Evolutionary conservation across 2,888 invertebrate species (phyloP), one percentile per base, ranked within the genome.

Genomic region (Apodemia duryi): DNA sequence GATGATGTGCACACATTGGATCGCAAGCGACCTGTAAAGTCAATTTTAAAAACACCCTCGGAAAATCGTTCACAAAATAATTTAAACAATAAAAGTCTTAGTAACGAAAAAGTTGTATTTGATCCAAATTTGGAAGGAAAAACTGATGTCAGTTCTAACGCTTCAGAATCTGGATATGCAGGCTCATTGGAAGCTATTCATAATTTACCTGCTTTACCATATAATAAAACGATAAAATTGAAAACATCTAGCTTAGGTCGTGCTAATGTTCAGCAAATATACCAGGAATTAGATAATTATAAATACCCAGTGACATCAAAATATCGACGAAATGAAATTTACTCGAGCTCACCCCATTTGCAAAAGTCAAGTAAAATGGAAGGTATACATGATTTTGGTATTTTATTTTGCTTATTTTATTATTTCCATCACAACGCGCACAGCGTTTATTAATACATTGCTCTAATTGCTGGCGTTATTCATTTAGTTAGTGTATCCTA

Each of bases 291-390:
- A 32, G 57, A 32, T 35, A 35, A 60, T 35, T 60, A 60, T 60
- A 60, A 60, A 60, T 60, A n/a, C n/a, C 57, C 57, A 35, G 57
- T 60, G 57, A 60, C 57, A 6, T 57, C 57, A 5, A 57, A 35
- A 11, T 51, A 21, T 7, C 32, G 32, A 60, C 57, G 57, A 32
- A 60, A 35, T n/a, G 32, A 13, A 60, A 6, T 60, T 61, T 83
- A 84, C 63, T 85, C 88, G 85, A 88, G 83, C 74, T 83, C 88
- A 13, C 67, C 84, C 62, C 80, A 82, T 32, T 71, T 81, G 63
- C 79, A 81, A 65, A 80, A 72, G 66, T 77, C 80, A 46, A 71
- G 76, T 61, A 69, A 71, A 69, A 72, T 74, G 66, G 72, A 76
- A 75, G 81, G 79, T 77, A 80, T 72, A 67, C 60, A 57, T 10